Percentiles rank a stretch among this genome's conserved stretches.
These are phyloP conservation scores for Boloria selene DNA, from an alignment of 2,888 invertebrate genomes.

Conservation along the genomic window DNA sequence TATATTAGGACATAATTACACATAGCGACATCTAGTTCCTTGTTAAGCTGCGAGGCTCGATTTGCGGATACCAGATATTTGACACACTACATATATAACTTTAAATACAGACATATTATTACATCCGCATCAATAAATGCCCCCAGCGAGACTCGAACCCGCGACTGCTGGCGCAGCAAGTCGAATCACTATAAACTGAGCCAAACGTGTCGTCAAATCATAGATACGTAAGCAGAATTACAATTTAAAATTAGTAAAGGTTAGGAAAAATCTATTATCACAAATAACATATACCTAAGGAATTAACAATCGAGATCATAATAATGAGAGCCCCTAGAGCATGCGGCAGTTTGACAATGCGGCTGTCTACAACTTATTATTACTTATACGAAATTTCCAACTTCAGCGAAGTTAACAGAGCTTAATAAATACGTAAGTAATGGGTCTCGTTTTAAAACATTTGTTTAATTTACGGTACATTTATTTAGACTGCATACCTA, in stretches of 20 bases:
- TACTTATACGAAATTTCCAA: slow-evolving; percentile 18
- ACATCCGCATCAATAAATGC: no score
- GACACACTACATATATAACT: no score
- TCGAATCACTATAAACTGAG: no score
- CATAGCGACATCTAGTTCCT: no score
- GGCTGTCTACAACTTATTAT: slow-evolving; percentile 16
- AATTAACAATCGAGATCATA: slow-evolving; percentile 7
- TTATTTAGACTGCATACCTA: slow-evolving; percentile 6
- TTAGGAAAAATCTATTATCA: neutral
- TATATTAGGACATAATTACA: no score
- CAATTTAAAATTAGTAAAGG: neutral
- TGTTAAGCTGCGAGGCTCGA: no score
- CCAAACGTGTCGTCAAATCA: no score
- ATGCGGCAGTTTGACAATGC: slow-evolving; percentile 8
- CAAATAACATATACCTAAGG: neutral
- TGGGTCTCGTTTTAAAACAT: slow-evolving; percentile 1
- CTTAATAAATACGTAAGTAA: slow-evolving; percentile 13
- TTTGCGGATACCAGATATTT: no score
- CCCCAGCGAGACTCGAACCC: no score
- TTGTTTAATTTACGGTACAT: slow-evolving; percentile 8
- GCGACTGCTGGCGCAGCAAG: no score
- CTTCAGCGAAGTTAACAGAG: slow-evolving; percentile 17
- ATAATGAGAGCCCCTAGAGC: neutral
- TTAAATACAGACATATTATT: no score
- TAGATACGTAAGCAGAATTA: no score